Percentiles rank a stretch among this genome's conserved stretches.
Evolutionary conservation across 2,113 vertebrate species (phyloP).

Genomic region (Pteropus alecto): DNA sequence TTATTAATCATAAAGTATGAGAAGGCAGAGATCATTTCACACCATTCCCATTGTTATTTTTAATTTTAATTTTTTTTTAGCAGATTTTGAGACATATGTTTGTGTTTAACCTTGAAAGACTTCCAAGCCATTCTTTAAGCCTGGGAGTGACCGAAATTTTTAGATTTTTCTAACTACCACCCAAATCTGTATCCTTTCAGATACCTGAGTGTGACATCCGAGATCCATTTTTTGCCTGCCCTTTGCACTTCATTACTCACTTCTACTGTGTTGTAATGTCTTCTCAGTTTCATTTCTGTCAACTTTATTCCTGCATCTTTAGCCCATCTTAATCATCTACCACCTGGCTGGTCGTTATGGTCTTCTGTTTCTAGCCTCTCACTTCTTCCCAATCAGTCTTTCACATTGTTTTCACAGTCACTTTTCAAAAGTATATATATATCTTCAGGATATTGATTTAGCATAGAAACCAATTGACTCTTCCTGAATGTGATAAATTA

Average conservation of each 20-base stretch:
- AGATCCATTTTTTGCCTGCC: neutral
- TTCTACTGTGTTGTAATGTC: neutral
- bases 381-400: rapidly evolving
- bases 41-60: neutral
- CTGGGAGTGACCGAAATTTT: neutral
- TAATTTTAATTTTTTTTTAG: neutral
- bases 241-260: neutral
- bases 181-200: neutral
- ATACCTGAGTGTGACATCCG: neutral
- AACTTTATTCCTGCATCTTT: rapidly evolving
- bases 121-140: neutral
- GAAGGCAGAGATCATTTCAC: neutral
- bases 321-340: too few relatives aligned
- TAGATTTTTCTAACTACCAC: neutral
- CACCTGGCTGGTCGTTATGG: neutral
- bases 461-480: neutral
- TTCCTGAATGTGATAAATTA: neutral
- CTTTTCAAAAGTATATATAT: neutral
- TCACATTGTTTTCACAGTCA: neutral
- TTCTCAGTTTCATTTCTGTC: neutral
- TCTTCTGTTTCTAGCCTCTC: neutral
- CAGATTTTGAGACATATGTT: neutral
- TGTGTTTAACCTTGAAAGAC: neutral
- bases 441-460: neutral
- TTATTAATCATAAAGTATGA: neutral